phyloP scores from a whole-genome alignment of 2,888 invertebrate species.

The Heteromyza rotundicornis region DNA sequence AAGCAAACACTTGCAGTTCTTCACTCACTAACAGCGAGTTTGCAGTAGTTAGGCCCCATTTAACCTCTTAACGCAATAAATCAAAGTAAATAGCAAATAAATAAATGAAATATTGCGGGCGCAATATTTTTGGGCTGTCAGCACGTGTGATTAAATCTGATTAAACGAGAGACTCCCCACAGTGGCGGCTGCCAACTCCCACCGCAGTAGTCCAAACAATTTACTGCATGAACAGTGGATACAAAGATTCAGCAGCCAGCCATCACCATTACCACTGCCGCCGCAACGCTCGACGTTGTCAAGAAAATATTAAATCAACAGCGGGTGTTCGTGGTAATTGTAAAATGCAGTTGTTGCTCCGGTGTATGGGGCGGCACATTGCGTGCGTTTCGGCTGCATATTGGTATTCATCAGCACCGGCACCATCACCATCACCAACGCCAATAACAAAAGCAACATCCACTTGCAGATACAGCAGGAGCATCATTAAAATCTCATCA shows the following conservation, averaged over 20 bases:
- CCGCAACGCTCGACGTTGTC: too few relatives aligned
- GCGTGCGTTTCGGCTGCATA: neutral
- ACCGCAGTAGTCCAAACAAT: conserved; percentile 32
- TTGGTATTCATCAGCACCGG: too few relatives aligned
- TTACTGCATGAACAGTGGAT: conserved; percentile 11
- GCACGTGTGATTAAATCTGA: conserved; percentile 37
- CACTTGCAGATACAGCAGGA: neutral
- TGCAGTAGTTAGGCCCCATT: conserved; percentile 25
- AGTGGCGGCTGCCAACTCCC: conserved; percentile 23
- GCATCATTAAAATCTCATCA: neutral
- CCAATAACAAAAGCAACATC: too few relatives aligned
- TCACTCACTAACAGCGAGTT: too few relatives aligned
- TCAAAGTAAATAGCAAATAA: neutral
- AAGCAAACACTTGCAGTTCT: neutral
- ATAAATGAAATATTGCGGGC: conserved; percentile 9
- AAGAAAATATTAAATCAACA: conserved; percentile 21
- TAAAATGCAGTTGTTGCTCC: conserved; percentile 1
- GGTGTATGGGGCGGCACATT: neutral
- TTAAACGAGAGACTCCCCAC: conserved; percentile 33
- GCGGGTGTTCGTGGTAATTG: conserved; percentile 36
- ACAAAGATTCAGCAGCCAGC: too few relatives aligned
- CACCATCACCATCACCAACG: too few relatives aligned
- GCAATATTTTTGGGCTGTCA: conserved; percentile 33
- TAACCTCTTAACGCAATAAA: conserved; percentile 12
- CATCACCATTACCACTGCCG: too few relatives aligned